Percentiles rank a stretch among this genome's conserved stretches.
Evolutionary conservation across 2,113 vertebrate species (phyloP).

Genomic region (Sporophila hypoxantha): DNA sequence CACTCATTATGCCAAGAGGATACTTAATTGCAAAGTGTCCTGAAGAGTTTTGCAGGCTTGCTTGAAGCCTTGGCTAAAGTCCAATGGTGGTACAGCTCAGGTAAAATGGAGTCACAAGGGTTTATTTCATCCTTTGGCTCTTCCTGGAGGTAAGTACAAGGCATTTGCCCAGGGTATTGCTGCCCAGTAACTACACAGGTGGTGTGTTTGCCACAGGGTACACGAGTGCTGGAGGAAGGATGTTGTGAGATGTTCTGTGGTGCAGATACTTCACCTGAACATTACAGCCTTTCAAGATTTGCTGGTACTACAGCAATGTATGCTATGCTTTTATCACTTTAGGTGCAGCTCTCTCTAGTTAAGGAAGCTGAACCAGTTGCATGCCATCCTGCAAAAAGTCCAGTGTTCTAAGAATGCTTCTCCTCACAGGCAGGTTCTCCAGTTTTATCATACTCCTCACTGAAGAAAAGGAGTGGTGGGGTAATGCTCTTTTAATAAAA

Average conservation of each 20-base stretch:
- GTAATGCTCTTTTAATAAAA: not conserved
- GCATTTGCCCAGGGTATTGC: not conserved
- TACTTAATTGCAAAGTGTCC: not conserved
- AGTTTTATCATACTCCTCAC: not conserved
- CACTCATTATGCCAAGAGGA: not conserved
- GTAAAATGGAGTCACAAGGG: not conserved
- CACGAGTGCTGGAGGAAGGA: not conserved
- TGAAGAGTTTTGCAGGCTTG: not conserved
- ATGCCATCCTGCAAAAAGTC: not conserved
- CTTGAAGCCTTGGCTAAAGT: not conserved
- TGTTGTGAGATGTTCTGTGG: not conserved
- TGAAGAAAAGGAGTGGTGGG: not conserved
- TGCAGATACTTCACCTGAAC: not conserved
- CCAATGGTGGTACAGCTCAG: not conserved
- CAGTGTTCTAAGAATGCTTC: not conserved
- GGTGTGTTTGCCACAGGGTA: not conserved
- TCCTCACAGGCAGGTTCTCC: not conserved
- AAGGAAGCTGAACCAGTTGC: not conserved
- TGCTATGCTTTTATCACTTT: not conserved
- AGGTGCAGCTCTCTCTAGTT: not conserved
- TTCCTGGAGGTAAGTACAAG: conserved; percentile 10
- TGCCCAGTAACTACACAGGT: accelerated
- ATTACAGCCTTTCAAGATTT: not conserved
- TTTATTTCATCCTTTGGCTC: not conserved
- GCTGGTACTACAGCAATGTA: accelerated